Evolutionary conservation across 2,113 vertebrate species (phyloP).

Genomic region (Syngnathus floridae): DNA sequence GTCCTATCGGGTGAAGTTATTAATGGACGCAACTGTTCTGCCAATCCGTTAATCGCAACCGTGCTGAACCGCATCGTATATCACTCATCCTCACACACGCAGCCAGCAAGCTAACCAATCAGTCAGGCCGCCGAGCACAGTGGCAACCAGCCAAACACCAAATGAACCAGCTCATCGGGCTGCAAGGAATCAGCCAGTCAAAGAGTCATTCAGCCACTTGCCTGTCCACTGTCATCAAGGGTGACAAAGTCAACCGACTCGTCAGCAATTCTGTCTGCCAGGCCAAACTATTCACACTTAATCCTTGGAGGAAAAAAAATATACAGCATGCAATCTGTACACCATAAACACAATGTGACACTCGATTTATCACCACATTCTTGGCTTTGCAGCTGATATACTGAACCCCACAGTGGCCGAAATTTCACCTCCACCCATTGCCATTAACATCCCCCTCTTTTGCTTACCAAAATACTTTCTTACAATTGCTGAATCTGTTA

Average conservation of each 20-base stretch:
- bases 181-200: slow-evolving; percentile 28
- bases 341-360: slow-evolving; percentile 63
- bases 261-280: slow-evolving; percentile 31
- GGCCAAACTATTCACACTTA: slow-evolving; percentile 34
- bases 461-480: slow-evolving; percentile 44
- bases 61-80: slow-evolving; percentile 58
- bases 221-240: slow-evolving; percentile 31
- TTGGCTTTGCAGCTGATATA: slow-evolving; percentile 47
- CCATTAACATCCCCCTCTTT: slow-evolving; percentile 40
- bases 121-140: slow-evolving; percentile 50
- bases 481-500: slow-evolving; percentile 50
- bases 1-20: slow-evolving; percentile 51
- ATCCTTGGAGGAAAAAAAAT: slow-evolving; percentile 45
- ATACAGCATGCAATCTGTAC: slow-evolving; percentile 54
- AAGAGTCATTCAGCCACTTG: slow-evolving; percentile 20
- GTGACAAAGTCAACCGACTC: slow-evolving; percentile 29
- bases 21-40: slow-evolving; percentile 59
- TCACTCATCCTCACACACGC: slow-evolving; percentile 51
- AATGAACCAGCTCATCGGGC: slow-evolving; percentile 44
- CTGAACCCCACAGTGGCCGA: slow-evolving; percentile 37
- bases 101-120: slow-evolving; percentile 42
- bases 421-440: slow-evolving; percentile 44
- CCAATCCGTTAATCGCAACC: slow-evolving; percentile 62
- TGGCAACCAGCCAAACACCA: slow-evolving; percentile 42
- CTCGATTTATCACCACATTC: slow-evolving; percentile 58